Evolutionary conservation across 2,113 vertebrate species (phyloP).

Genomic region (Bucco capensis): DNA sequence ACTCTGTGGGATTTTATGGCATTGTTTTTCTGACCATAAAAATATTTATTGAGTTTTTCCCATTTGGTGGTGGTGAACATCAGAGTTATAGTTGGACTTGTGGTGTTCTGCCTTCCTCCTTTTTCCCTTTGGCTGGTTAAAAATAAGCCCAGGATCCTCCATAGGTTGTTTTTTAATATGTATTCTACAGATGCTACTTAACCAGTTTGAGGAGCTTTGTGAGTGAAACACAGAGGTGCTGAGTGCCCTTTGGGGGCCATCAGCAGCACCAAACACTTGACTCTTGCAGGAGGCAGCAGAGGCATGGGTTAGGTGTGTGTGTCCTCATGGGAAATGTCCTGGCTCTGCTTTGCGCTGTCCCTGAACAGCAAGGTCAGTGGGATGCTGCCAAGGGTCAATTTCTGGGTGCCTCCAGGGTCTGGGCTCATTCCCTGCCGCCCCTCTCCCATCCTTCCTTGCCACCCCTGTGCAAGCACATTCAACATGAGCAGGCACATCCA

Average conservation of each 20-base stretch:
- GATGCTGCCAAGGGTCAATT: neutral
- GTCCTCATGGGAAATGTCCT: rapidly evolving
- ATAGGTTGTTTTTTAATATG: neutral
- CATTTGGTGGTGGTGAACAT: neutral
- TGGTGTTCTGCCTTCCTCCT: neutral
- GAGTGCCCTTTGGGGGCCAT: neutral
- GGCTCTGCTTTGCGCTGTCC: rapidly evolving
- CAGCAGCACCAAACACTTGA: neutral
- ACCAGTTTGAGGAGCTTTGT: neutral
- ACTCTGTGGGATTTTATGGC: neutral
- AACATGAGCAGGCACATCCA: too few relatives aligned
- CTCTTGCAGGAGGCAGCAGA: neutral
- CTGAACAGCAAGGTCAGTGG: neutral
- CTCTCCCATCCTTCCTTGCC: neutral
- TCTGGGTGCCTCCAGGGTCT: neutral
- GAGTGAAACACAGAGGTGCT: neutral
- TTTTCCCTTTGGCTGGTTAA: neutral
- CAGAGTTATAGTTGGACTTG: neutral
- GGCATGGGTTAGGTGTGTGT: neutral
- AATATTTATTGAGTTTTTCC: neutral
- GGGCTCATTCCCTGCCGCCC: neutral
- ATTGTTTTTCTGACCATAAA: neutral
- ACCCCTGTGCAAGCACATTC: too few relatives aligned
- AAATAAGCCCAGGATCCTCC: neutral
- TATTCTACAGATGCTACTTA: neutral